Percentiles rank a stretch among this genome's conserved stretches.
These are phyloP conservation scores for Tachycineta bicolor DNA, from an alignment of 2,113 vertebrate genomes.

Conservation along the genomic window DNA sequence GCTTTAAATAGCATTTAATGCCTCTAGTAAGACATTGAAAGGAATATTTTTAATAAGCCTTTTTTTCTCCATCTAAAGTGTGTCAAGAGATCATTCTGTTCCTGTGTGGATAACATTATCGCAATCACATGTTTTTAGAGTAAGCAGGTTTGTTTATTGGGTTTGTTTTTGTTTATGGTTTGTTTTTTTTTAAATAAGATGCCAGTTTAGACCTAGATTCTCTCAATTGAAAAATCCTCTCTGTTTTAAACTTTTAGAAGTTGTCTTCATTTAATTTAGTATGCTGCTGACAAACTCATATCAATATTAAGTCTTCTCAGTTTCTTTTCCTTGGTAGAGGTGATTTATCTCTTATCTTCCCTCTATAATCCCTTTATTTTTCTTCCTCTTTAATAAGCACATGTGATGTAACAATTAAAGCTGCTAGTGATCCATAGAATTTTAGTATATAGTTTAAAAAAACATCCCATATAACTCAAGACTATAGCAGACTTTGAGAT, in stretches of 20 bases:
- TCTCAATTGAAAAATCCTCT: neutral
- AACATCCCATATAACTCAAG: neutral
- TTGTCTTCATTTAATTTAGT: neutral
- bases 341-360: neutral
- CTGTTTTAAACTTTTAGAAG: neutral
- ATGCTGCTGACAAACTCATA: neutral
- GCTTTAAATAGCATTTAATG: neutral
- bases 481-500: neutral
- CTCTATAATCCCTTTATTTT: neutral
- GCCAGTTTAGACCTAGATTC: neutral
- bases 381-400: neutral
- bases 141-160: neutral
- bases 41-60: neutral
- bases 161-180: neutral
- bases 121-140: neutral
- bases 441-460: neutral
- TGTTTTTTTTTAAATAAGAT: neutral
- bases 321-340: neutral
- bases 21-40: neutral
- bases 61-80: neutral
- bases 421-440: neutral
- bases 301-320: neutral
- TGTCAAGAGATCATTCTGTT: neutral
- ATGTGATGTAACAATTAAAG: neutral
- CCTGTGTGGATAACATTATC: neutral